A percentile compares a stretch with the other conserved stretches of the same genome.
Conservation (phyloP, 2,797 vertebrate genomes). For the Sebastes itinus region DNA sequence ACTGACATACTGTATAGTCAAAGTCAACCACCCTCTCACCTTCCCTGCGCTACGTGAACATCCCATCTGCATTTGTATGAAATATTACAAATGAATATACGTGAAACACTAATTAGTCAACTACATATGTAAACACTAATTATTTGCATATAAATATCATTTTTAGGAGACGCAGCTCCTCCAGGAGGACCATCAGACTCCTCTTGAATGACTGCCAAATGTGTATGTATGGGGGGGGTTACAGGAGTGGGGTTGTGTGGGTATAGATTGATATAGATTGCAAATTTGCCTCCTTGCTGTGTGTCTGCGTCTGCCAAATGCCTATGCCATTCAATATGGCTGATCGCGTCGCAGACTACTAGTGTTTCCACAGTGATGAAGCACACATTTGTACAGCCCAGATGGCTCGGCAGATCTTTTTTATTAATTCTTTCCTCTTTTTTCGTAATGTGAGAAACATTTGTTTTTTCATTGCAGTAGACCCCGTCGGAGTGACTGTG, state of each 20-base stretch:
- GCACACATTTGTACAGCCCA: slow-evolving; percentile 65
- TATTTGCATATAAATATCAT: slow-evolving; percentile 7
- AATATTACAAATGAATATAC: not conserved
- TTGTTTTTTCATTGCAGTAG: slow-evolving; percentile 25
- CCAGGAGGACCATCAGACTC: not conserved
- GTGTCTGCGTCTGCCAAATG: slow-evolving; percentile 60
- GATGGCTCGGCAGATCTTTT: slow-evolving; percentile 65
- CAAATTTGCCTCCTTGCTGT: slow-evolving; percentile 27
- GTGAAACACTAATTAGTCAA: not conserved
- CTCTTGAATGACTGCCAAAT: slow-evolving; percentile 4
- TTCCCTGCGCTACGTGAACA: not conserved
- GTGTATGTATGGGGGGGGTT: not conserved
- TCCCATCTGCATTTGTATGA: not conserved
- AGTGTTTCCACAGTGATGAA: slow-evolving; percentile 68
- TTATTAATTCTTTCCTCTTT: slow-evolving; percentile 38
- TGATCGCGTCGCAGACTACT: slow-evolving; percentile 51
- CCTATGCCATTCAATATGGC: slow-evolving; percentile 72
- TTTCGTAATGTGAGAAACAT: slow-evolving; percentile 38
- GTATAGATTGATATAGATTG: slow-evolving; percentile 27
- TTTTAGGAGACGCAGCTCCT: not conserved
- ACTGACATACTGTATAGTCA: not conserved
- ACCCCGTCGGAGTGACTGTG: slow-evolving; percentile 31
- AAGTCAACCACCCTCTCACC: not conserved
- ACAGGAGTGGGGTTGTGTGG: not conserved
- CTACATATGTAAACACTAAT: not conserved